phyloP scores from a whole-genome alignment of 2,888 invertebrate species.

The Bimastos eiseni region DNA sequence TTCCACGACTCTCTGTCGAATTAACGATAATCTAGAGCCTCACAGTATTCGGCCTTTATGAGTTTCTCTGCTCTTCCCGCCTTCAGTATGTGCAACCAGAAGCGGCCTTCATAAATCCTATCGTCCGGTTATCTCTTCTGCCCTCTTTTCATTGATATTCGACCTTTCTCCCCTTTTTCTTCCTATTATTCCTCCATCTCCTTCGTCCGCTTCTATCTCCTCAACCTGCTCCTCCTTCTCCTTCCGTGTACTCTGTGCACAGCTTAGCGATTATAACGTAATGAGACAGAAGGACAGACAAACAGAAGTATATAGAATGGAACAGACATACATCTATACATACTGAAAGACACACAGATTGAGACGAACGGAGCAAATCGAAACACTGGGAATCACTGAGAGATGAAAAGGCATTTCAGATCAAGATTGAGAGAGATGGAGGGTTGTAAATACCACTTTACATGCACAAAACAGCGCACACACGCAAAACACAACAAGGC shows the following conservation, averaged over 20 bases:
- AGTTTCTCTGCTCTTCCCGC: neutral
- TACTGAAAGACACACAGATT: too few species aligned
- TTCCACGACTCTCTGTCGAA: conserved; percentile 5
- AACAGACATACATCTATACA: too few species aligned
- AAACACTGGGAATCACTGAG: too few species aligned
- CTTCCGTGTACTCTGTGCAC: neutral
- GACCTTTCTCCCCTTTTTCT: neutral
- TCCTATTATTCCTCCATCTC: neutral
- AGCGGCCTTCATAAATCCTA: neutral
- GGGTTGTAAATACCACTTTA: neutral
- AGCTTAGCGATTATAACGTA: too few species aligned
- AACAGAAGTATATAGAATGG: neutral
- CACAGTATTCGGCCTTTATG: neutral
- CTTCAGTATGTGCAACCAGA: too few species aligned
- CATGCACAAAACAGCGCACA: too few species aligned
- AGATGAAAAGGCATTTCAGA: too few species aligned
- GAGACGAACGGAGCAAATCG: too few species aligned
- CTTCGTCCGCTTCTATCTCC: neutral
- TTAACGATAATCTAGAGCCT: neutral
- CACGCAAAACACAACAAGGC: too few species aligned
- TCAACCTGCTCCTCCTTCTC: neutral
- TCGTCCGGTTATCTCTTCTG: neutral
- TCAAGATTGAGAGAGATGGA: too few species aligned
- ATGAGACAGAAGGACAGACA: too few species aligned
- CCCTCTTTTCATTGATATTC: neutral